phyloP scores from a whole-genome alignment of 2,888 invertebrate species.

The Cetonia aurata region DNA sequence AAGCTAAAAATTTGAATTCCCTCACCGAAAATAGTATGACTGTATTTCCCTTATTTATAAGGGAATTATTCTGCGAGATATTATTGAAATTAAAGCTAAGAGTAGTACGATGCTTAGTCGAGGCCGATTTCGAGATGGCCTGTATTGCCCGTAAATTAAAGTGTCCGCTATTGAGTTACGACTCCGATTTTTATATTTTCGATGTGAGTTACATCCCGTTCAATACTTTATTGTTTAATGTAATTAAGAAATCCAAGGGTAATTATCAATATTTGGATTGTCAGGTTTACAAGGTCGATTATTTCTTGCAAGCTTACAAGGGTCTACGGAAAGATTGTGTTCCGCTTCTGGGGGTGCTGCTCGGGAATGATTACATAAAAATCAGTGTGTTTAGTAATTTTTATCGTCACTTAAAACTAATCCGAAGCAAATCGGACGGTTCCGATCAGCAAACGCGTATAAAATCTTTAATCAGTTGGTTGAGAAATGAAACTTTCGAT shows the following conservation, averaged over 20 bases:
- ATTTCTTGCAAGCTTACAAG: constrained; percentile 76
- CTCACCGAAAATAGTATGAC: constrained; percentile 69
- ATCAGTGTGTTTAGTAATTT: constrained; percentile 78
- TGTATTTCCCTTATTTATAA: constrained; percentile 82
- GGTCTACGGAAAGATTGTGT: constrained; percentile 77
- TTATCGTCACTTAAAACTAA: constrained; percentile 74
- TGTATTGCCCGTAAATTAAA: constrained; percentile 80
- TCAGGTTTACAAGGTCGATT: constrained; percentile 79
- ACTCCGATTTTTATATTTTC: constrained; percentile 95
- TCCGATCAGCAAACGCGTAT: constrained; percentile 79
- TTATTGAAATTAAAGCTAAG: constrained; percentile 75
- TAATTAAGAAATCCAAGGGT: constrained; percentile 45
- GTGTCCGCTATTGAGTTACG: constrained; percentile 91
- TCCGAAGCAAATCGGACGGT: constrained; percentile 68
- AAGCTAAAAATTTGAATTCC: constrained; percentile 71
- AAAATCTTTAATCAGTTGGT: constrained; percentile 79
- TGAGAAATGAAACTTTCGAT: constrained; percentile 78
- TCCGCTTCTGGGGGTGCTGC: constrained; percentile 83
- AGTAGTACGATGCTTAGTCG: constrained; percentile 83
- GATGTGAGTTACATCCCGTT: constrained; percentile 87
- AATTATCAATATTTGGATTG: constrained; percentile 72
- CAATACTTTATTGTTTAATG: constrained; percentile 72
- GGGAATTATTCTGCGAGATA: constrained; percentile 81
- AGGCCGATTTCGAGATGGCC: constrained; percentile 92
- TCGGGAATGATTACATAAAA: constrained; percentile 92